Evolutionary conservation across 2,888 invertebrate genomes (phyloP), one percentile per base, ranked within the genome.

Genomic region (Parapristionchus giblindavisi): DNA sequence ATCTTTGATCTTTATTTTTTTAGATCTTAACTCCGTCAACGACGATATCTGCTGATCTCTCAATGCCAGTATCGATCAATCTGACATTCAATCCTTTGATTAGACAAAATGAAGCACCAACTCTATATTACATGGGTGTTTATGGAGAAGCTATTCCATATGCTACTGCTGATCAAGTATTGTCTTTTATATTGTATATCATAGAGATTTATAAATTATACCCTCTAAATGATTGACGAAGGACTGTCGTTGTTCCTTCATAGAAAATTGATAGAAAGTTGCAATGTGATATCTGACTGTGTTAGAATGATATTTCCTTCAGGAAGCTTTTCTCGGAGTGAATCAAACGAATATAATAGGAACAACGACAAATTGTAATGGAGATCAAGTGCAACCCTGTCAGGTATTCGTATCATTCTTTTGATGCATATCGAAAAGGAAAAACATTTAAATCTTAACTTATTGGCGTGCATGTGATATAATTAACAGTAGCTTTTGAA

Each of bases 51-150:
- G 66, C 74, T 29, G 81, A 83, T 58, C 77, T 75, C 27, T 52
- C 65, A 1, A 56, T 77, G 27, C 81, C 80, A 34, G 58, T 85
- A 5, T 68, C 83, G 14, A 77, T 85, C 1, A 85, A 86, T 65
- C 79, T 86, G 2, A 79, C 85, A 0, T 86, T 85, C 71, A 75
- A 60, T 5, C 84, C 85, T 5, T 38, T 79, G 0, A 14, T 54
- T 32, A 54, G 83, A 61, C 36, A 21, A 8, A 79, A 78, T 14
- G 77, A 82, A 5, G 54, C 78, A 0, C 78, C 78, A 5, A 80
- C 81, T 3, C 75, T 85, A 3, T 86, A 86, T 72, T 84, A 81
- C 60, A 78, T 85, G 8, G 86, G 82, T 36, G 75, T 85, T 24
- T 86, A 83, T 71, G 86, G 86, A 24, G 74, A 79, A 24, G 86